These are phyloP conservation scores for Sesamia inferens DNA, from an alignment of 2,888 invertebrate species.

Conservation along the genomic window DNA sequence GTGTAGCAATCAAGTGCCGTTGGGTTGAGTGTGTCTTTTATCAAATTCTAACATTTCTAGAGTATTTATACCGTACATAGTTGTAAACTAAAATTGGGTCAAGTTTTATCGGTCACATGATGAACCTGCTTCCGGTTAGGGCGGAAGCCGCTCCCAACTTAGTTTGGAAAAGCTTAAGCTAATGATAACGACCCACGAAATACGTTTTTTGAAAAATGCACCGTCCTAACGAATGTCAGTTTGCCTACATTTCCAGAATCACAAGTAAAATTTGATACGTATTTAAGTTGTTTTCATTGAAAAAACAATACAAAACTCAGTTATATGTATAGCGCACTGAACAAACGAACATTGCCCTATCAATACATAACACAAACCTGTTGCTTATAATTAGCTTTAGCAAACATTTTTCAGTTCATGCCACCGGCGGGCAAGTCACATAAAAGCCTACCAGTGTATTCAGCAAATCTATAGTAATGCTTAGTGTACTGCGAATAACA, in stretches of 20 bases:
- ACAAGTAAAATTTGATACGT: not conserved
- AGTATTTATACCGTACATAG: not conserved
- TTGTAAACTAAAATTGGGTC: not conserved
- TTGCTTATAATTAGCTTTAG: not conserved
- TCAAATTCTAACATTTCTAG: not conserved
- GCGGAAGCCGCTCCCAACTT: not conserved
- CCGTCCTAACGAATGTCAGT: not conserved
- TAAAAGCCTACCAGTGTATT: constrained; percentile 1
- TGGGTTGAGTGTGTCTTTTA: not conserved
- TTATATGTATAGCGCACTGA: not conserved
- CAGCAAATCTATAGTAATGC: constrained; percentile 14
- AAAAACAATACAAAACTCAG: not conserved
- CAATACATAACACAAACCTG: not conserved
- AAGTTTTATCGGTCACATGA: not conserved
- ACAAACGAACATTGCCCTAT: not conserved
- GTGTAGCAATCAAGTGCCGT: not conserved
- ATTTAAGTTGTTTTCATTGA: not conserved
- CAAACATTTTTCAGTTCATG: not conserved
- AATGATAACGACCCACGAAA: not conserved
- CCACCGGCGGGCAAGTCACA: not conserved
- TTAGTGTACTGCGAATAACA: constrained; percentile 25
- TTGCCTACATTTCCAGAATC: not conserved
- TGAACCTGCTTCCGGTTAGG: not conserved
- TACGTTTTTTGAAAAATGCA: not conserved
- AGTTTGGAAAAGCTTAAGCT: not conserved